Evolutionary conservation across 1,140 invertebrate species (phyloP), one percentile per base, ranked within the genome.

Genomic region (Trachymyrmex cornetzi): DNA sequence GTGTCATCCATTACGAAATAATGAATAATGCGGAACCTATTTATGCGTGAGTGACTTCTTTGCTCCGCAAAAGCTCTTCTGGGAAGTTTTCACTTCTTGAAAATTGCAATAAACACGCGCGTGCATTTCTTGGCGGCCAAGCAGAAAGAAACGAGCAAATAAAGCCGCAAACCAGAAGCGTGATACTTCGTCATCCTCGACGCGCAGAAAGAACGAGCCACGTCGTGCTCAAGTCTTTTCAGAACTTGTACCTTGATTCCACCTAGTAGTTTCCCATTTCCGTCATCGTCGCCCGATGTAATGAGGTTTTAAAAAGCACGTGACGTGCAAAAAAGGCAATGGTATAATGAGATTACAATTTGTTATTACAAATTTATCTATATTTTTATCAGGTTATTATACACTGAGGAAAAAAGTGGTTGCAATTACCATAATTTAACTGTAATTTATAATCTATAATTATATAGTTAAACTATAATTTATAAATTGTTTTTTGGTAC

Each of bases 301-400:
- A 88, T 90, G 77, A 88, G 86, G 22, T 90, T 90, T 79, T 55
- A 63, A 82, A 64, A 81, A 67, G 63, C 55, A 48, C 27, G 24
- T 12, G 66, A 59, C 75, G 38, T 6, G 24, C 59, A 71, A 80
- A 80, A 77, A 71, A 30, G n/a, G 67, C 16, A 67, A 63, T n/a
- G n/a, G 6, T 34, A 80, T 57, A 44, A 50, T n/a, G 30, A 2
- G 27, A 2, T 48, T 38, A n/a, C 5, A 69, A 24, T 50, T 50
- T 50, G 66, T 69, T 24, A 16, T 44, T 14, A 50, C 6, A 69
- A 69, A 66, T 66, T 66, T 38, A 38, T 44, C n/a, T 69, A 16
- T 81, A 44, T 69, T 55, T 57, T 34, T 67, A 79, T 79, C n/a
- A 22, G 12, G 2, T 22, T 44, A 48, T 77, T 63, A 48, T 19